These are phyloP conservation scores for Tangara arthus DNA, from an alignment of 2,797 vertebrate genomes.

Conservation along the genomic window DNA sequence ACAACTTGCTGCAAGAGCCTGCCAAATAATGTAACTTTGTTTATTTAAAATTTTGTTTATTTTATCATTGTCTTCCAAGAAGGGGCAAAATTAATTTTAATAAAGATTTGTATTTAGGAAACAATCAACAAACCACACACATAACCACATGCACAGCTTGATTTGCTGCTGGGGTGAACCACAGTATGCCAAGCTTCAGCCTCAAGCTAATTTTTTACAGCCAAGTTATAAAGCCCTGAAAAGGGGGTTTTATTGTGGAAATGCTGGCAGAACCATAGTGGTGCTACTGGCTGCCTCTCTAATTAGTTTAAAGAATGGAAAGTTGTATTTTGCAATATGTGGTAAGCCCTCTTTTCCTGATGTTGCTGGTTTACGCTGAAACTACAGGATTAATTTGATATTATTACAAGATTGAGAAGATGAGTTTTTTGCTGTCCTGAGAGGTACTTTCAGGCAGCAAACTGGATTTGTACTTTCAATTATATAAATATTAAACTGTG, in stretches of 20 bases:
- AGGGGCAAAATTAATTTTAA: conserved; percentile 66
- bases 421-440: conserved; percentile 17
- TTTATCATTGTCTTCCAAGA: conserved; percentile 71
- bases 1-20: not conserved
- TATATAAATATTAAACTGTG: conserved; percentile 61
- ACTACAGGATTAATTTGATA: conserved; percentile 40
- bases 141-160: conserved; percentile 19
- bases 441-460: conserved; percentile 40
- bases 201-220: conserved; percentile 77
- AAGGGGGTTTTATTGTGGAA: conserved; percentile 78
- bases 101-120: conserved; percentile 71
- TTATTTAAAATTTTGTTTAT: conserved; percentile 2
- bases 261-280: conserved; percentile 74
- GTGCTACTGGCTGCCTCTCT: conserved; percentile 74
- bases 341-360: conserved; percentile 23
- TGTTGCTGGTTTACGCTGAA: conserved; percentile 47
- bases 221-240: conserved; percentile 75
- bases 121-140: conserved; percentile 66
- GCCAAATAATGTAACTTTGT: not conserved
- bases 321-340: conserved; percentile 71
- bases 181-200: conserved; percentile 65
- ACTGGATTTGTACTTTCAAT: conserved; percentile 56
- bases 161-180: conserved; percentile 66
- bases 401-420: conserved; percentile 39
- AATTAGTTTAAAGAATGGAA: conserved; percentile 78